phyloP scores from a whole-genome alignment of 2,113 vertebrate species.

The Neoarius graeffei region DNA sequence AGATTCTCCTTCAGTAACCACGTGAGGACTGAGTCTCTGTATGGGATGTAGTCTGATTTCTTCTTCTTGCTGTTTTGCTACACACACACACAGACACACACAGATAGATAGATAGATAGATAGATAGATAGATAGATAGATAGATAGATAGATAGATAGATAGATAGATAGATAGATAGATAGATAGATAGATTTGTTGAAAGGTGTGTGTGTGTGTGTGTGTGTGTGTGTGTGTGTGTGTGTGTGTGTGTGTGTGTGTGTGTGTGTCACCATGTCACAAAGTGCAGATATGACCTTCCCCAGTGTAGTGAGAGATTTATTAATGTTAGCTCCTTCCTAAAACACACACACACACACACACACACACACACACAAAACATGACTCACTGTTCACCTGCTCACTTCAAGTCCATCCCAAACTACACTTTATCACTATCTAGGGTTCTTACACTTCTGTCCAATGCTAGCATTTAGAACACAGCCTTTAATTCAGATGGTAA shows the following conservation, averaged over 20 bases:
- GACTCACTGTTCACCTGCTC: neutral
- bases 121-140: neutral
- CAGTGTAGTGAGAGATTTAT: slow-evolving; percentile 88
- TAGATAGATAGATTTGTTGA: neutral
- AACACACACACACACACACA: neutral
- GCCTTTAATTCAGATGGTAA: neutral
- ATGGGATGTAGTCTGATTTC: slow-evolving; percentile 85
- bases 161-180: neutral
- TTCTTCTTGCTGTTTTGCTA: slow-evolving; percentile 84
- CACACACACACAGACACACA: slow-evolving; percentile 25
- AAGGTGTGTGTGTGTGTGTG: neutral
- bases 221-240: slow-evolving; percentile 28
- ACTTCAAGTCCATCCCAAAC: neutral
- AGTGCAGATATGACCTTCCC: slow-evolving; percentile 89
- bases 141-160: neutral
- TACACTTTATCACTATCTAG: neutral
- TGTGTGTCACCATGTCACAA: slow-evolving; percentile 80
- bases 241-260: neutral
- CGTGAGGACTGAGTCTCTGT: slow-evolving; percentile 81
- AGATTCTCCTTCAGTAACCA: slow-evolving; percentile 74
- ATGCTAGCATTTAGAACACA: neutral
- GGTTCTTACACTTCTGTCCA: neutral
- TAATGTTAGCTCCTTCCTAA: slow-evolving; percentile 90
- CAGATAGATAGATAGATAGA: neutral
- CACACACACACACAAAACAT: neutral